Base-by-base conservation (phyloP, 1,140 invertebrate genomes). In the Galendromus occidentalis region DNA sequence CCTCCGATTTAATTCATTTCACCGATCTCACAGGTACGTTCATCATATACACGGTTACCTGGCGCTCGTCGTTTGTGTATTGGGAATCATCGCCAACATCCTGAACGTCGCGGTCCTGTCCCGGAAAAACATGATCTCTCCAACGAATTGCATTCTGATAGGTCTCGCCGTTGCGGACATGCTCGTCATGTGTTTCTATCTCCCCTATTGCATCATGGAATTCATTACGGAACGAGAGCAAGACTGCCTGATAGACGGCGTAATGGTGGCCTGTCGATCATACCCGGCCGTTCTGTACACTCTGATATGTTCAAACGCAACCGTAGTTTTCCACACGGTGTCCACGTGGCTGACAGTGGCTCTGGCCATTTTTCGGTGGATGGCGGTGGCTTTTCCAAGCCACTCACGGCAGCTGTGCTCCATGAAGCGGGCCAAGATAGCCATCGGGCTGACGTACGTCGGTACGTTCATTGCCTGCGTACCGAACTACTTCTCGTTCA, bases 311-410 rank as follows among this genome's bases (percentile, higher is more conserved):
- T 85, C 85, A 2, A 82, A 89, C 69, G 92, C 91, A 73, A 77
- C 80, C 7, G 75, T 78, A 82, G 86, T 90, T 0, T 79, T 86
- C 71, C 91, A 96, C 74, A 93, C 91, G 0, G 87, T 93, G 44
- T 90, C 89, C 0, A 93, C 92, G 65, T 92, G 87, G 82, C 74
- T 95, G 66, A 93, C 91, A 0, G 85, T 95, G 0, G 87, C 87
- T 1, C 74, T 95, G 42, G 91, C 91, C 0, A 83, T 95, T 5
- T 96, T 92, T 87, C 79, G 91, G 5, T 95, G 91, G 73, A 84
- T 95, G 18, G 89, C 88, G 1, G 87, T 93, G 0, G 81, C 81
- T 67, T 74, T 82, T 71, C 86, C 87, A 0, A 85, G 88, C 66
- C 80, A 80, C 33, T 86, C 87, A 76, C 77, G 82, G 29, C 81